Conservation (phyloP, 2,797 vertebrate genomes). For the Coreius guichenoti region DNA sequence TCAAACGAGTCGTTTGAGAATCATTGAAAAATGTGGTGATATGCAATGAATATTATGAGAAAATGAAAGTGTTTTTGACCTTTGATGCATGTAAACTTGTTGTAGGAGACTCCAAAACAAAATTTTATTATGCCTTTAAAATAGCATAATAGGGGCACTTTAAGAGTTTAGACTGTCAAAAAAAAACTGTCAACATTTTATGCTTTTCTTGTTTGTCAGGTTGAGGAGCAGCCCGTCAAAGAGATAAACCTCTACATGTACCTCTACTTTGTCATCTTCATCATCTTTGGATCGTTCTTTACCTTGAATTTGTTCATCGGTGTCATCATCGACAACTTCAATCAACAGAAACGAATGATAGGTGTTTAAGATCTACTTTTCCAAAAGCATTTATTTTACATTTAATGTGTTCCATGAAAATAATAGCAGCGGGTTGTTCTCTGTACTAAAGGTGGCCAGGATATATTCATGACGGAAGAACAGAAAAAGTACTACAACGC, state of each 20-base stretch:
- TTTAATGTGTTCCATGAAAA: background rate
- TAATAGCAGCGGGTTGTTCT: background rate
- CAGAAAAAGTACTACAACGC: slow-evolving; percentile 99
- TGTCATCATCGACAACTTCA: slow-evolving; percentile 99
- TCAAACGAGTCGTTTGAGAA: too few relatives aligned
- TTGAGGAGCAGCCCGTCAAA: slow-evolving; percentile 92
- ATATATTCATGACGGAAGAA: slow-evolving; percentile 99
- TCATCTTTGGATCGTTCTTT: slow-evolving; percentile 99
- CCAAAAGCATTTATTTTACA: background rate
- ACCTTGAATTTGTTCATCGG: slow-evolving; percentile 98
- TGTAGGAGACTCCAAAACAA: too few relatives aligned
- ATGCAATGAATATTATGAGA: too few relatives aligned
- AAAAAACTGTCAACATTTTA: background rate
- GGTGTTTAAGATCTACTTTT: slow-evolving; percentile 71
- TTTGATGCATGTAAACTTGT: too few relatives aligned
- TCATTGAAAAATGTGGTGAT: too few relatives aligned
- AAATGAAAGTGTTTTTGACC: too few relatives aligned
- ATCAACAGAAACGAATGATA: slow-evolving; percentile 99
- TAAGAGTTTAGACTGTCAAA: background rate
- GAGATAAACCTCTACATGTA: slow-evolving; percentile 98
- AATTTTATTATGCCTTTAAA: too few relatives aligned
- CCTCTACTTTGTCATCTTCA: slow-evolving; percentile 97
- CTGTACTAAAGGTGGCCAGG: slow-evolving; percentile 88
- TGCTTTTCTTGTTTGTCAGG: slow-evolving; percentile 73
- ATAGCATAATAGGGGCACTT: too few relatives aligned